Conservation (phyloP, 2,888 invertebrate species). For the Acrobasis consociella region DNA sequence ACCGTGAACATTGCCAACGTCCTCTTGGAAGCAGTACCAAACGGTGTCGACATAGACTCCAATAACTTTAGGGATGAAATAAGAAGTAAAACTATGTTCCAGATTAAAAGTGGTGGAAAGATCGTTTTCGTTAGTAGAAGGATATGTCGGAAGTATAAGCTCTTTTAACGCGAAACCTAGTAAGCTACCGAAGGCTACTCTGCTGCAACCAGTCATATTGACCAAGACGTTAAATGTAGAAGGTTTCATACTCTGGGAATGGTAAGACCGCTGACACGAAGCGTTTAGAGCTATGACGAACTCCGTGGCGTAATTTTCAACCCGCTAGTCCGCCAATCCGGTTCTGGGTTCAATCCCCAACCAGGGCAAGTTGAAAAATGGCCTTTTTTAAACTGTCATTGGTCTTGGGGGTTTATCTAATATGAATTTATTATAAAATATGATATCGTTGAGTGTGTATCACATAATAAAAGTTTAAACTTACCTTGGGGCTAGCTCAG, state of each 20-base stretch:
- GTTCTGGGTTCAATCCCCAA: too few species aligned
- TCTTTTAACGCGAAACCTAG: constrained; percentile 53
- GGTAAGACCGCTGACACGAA: constrained; percentile 80
- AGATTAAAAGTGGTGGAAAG: constrained; percentile 79
- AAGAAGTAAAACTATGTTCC: constrained; percentile 79
- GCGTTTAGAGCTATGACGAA: too few species aligned
- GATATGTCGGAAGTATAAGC: constrained; percentile 63
- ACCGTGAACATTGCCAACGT: constrained; percentile 63
- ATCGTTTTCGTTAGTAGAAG: too few species aligned
- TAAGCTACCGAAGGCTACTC: constrained; percentile 52
- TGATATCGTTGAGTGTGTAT: too few species aligned
- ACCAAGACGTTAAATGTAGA: constrained; percentile 83
- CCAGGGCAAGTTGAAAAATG: too few species aligned
- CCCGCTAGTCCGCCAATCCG: too few species aligned
- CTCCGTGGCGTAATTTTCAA: too few species aligned
- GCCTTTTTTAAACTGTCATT: too few species aligned
- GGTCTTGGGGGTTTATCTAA: too few species aligned
- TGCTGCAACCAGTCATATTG: constrained; percentile 81
- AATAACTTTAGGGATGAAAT: constrained; percentile 86
- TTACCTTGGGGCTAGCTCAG: too few species aligned
- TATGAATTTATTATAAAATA: too few species aligned
- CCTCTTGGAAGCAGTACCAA: constrained; percentile 79
- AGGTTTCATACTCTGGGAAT: constrained; percentile 82
- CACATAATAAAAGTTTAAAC: too few species aligned
- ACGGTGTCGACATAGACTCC: constrained; percentile 85